Evolutionary conservation across 2,888 invertebrate genomes (phyloP).

Genomic region (Clanis bilineata): DNA sequence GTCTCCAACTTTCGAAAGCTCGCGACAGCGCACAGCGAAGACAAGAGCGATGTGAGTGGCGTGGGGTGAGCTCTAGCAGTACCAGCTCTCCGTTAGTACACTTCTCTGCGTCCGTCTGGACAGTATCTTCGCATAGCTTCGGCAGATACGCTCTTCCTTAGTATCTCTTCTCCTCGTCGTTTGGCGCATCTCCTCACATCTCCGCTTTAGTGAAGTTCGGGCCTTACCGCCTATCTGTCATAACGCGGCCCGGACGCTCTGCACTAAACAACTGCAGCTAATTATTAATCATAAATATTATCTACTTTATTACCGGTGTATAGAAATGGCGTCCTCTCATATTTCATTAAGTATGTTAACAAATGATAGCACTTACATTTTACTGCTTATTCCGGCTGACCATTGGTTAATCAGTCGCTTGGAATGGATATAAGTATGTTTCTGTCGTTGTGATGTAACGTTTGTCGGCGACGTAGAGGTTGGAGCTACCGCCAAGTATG

Average conservation of each 20-base stretch:
- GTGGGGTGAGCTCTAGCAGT: too few relatives aligned
- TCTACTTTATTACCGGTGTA: conserved; percentile 37
- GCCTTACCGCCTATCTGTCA: too few relatives aligned
- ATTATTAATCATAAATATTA: conserved; percentile 51
- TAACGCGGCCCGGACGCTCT: conserved; percentile 18
- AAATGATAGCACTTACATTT: not conserved
- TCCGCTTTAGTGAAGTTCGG: too few relatives aligned
- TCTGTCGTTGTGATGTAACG: not conserved
- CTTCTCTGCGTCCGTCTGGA: too few relatives aligned
- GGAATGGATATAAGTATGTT: not conserved
- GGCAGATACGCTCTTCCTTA: too few relatives aligned
- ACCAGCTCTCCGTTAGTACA: too few relatives aligned
- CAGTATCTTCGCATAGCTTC: too few relatives aligned
- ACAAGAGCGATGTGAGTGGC: too few relatives aligned
- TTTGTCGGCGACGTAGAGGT: not conserved
- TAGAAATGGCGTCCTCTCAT: not conserved
- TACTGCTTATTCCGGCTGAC: not conserved
- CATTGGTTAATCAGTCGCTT: not conserved
- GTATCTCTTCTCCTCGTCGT: too few relatives aligned
- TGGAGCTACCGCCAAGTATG: not conserved
- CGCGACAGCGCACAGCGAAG: too few relatives aligned
- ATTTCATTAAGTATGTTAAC: not conserved
- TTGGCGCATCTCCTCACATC: too few relatives aligned
- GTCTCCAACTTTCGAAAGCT: too few relatives aligned
- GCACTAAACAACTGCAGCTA: conserved; percentile 39